phyloP scores from a whole-genome alignment of 1,140 invertebrate species.

The Pissodes strobi region DNA sequence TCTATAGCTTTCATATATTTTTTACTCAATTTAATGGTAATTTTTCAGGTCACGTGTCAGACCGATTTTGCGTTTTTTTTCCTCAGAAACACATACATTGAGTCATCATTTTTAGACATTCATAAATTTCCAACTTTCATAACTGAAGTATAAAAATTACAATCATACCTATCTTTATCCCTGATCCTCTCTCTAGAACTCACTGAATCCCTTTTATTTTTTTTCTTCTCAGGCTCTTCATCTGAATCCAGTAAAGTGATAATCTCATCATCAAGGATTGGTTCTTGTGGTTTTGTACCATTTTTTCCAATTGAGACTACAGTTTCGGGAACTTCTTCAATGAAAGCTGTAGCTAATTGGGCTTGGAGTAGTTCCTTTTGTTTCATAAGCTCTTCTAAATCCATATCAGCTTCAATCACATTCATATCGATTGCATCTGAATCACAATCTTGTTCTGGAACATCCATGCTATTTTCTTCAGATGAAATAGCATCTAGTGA shows the following conservation, averaged over 20 bases:
- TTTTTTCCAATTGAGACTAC: constrained; percentile 32
- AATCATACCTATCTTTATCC: constrained; percentile 27
- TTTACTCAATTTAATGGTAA: too few species aligned
- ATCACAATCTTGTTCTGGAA: constrained; percentile 70
- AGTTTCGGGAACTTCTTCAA: constrained; percentile 49
- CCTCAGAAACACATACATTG: too few species aligned
- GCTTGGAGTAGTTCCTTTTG: constrained; percentile 78
- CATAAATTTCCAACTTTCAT: not conserved
- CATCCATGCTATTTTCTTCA: constrained; percentile 64
- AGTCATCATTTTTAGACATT: too few species aligned
- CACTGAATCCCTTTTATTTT: constrained; percentile 29
- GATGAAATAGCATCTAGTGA: constrained; percentile 68
- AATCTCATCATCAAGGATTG: constrained; percentile 47
- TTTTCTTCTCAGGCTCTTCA: constrained; percentile 47
- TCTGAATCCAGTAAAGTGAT: constrained; percentile 55
- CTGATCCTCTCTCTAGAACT: constrained; percentile 13
- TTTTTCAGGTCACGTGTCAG: too few species aligned
- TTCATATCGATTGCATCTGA: constrained; percentile 73
- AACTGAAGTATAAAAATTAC: not conserved
- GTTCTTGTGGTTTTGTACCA: not conserved
- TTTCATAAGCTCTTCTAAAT: constrained; percentile 85
- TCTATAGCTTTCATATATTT: too few species aligned
- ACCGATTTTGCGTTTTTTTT: too few species aligned
- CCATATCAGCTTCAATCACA: constrained; percentile 82
- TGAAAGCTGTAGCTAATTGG: constrained; percentile 64